A percentile compares a stretch with the other conserved stretches of the same genome.
These are phyloP conservation scores for Polypterus senegalus DNA, from an alignment of 2,113 vertebrate genomes.

Conservation along the genomic window DNA sequence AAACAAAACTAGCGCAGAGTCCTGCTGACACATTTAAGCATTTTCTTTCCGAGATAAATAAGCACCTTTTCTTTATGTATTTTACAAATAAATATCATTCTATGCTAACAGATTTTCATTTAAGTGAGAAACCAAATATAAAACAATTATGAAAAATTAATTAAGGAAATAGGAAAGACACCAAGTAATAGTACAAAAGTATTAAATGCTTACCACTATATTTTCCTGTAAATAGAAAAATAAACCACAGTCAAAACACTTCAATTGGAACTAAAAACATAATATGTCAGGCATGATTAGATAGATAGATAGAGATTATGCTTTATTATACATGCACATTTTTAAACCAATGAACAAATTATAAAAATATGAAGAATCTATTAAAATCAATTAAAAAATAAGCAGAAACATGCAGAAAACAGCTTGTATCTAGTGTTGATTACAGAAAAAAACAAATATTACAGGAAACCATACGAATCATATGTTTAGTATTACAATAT, in stretches of 20 bases:
- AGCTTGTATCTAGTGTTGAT: constrained; percentile 23
- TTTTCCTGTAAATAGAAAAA: background rate
- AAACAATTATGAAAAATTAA: background rate
- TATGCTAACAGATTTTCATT: background rate
- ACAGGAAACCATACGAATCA: no score
- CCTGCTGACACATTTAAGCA: no score
- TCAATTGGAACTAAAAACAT: background rate
- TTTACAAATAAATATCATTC: no score
- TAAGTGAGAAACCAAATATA: background rate
- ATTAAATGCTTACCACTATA: background rate
- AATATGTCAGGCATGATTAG: no score
- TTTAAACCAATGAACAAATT: no score
- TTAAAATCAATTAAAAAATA: no score
- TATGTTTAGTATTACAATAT: background rate
- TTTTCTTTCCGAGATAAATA: no score
- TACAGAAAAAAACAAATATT: constrained; percentile 17
- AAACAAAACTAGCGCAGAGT: no score
- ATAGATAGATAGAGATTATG: no score
- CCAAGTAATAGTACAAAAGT: background rate
- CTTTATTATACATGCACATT: no score
- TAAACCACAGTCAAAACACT: constrained; percentile 7
- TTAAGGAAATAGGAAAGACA: background rate
- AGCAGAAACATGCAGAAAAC: constrained; percentile 18
- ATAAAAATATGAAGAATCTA: no score
- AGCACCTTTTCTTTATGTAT: no score